Percentiles rank a stretch among this genome's conserved stretches.
phyloP scores from a whole-genome alignment of 2,888 invertebrate species.

The Cryptophagus acutangulus region DNA sequence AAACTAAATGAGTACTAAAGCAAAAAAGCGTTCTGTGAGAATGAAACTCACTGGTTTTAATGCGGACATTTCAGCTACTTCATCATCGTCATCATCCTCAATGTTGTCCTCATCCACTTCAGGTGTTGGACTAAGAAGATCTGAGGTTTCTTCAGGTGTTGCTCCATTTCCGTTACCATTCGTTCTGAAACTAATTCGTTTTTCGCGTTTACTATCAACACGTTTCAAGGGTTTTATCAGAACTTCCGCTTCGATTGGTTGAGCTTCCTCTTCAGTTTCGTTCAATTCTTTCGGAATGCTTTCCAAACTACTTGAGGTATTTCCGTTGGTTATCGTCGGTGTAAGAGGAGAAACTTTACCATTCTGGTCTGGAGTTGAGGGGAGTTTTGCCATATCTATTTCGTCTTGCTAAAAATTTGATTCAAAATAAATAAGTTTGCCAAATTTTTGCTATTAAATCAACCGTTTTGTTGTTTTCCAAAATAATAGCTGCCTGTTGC shows the following conservation, averaged over 20 bases:
- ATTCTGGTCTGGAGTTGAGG: slow-evolving; percentile 33
- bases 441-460: slow-evolving; percentile 4
- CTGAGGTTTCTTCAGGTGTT: slow-evolving; percentile 50
- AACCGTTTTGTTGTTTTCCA: slow-evolving; percentile 46
- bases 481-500: slow-evolving; percentile 65
- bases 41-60: no score
- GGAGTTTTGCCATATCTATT: background rate
- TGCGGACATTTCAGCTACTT: no score
- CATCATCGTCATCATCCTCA: slow-evolving; percentile 31
- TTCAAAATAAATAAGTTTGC: background rate
- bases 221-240: slow-evolving; percentile 30
- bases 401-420: slow-evolving; percentile 6
- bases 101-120: slow-evolving; percentile 44
- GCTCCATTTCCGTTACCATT: no score
- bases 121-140: slow-evolving; percentile 41
- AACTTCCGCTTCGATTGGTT: slow-evolving; percentile 26
- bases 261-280: slow-evolving; percentile 14
- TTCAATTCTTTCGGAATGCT: slow-evolving; percentile 5
- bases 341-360: slow-evolving; percentile 43
- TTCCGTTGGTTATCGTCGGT: slow-evolving; percentile 20
- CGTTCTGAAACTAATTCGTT: slow-evolving; percentile 55
- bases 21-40: no score
- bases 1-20: no score
- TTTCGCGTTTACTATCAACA: slow-evolving; percentile 42
- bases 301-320: slow-evolving; percentile 6